phyloP scores from a whole-genome alignment of 1,140 invertebrate species.

The Mamestra configurata region DNA sequence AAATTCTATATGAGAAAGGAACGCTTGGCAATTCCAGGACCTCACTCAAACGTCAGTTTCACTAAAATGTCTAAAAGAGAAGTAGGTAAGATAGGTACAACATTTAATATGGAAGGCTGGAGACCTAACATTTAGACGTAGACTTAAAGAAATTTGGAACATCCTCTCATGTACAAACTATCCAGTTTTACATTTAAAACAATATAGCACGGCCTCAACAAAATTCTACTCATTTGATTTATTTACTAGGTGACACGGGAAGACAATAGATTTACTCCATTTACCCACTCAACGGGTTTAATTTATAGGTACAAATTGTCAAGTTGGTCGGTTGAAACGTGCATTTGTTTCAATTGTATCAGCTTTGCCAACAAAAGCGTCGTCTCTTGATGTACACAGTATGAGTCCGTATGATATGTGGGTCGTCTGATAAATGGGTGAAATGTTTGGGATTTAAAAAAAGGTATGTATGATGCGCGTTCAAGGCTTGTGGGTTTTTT shows the following conservation, averaged over 20 bases:
- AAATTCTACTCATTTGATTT: slow-evolving; percentile 32
- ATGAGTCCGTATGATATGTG: slow-evolving; percentile 52
- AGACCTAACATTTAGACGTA: slow-evolving; percentile 21
- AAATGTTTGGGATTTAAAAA: slow-evolving; percentile 53
- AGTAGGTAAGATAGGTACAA: slow-evolving; percentile 7
- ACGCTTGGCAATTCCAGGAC: slow-evolving; percentile 29
- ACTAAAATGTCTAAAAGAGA: slow-evolving; percentile 26
- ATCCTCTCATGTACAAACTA: background rate
- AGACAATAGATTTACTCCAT: slow-evolving; percentile 49
- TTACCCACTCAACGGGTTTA: slow-evolving; percentile 21
- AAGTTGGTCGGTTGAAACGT: slow-evolving; percentile 44
- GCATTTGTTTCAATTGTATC: slow-evolving; percentile 59
- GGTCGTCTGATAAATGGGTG: slow-evolving; percentile 52
- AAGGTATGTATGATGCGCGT: slow-evolving; percentile 46
- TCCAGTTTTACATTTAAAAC: slow-evolving; percentile 11
- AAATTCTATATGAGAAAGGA: slow-evolving; percentile 28
- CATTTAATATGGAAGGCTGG: background rate
- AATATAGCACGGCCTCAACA: background rate
- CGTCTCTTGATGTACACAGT: slow-evolving; percentile 47
- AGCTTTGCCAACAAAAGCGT: slow-evolving; percentile 53
- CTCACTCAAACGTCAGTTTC: slow-evolving; percentile 27
- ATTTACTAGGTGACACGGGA: slow-evolving; percentile 38
- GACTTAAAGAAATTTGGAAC: background rate
- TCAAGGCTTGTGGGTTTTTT: slow-evolving; percentile 54
- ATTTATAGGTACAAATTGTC: slow-evolving; percentile 57